Evolutionary conservation across 2,797 vertebrate species (phyloP).

Genomic region (Lagorchestes hirsutus): DNA sequence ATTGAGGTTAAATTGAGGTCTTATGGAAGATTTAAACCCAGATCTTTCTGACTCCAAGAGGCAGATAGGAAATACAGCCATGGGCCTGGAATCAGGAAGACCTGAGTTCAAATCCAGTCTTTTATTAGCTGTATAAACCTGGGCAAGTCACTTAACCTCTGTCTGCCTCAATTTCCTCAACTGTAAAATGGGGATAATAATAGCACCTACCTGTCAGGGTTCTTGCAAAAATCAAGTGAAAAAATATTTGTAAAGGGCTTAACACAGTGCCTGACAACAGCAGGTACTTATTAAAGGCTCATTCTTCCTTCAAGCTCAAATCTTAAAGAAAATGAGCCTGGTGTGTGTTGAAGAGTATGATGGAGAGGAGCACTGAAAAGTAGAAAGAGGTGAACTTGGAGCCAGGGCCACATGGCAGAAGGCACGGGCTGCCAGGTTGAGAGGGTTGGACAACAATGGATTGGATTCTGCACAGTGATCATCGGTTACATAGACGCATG

Average conservation of each 20-base stretch:
- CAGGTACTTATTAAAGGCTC: neutral
- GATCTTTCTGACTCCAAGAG: neutral
- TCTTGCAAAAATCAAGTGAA: neutral
- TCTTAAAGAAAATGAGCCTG: neutral
- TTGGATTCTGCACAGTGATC: neutral
- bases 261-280: neutral
- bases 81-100: neutral
- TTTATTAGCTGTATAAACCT: neutral
- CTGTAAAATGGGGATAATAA: neutral
- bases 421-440: neutral
- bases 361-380: neutral
- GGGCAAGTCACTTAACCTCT: neutral
- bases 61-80: neutral
- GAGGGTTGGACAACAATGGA: neutral
- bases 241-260: neutral
- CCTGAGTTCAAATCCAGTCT: neutral
- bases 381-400: neutral
- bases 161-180: neutral
- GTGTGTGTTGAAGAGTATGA: neutral
- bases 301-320: neutral
- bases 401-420: neutral
- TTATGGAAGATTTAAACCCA: neutral
- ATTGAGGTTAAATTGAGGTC: neutral
- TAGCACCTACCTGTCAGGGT: neutral
- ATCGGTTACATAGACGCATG: no score